Conservation (phyloP, 2,113 vertebrate species). For the Colinus virginianus region DNA sequence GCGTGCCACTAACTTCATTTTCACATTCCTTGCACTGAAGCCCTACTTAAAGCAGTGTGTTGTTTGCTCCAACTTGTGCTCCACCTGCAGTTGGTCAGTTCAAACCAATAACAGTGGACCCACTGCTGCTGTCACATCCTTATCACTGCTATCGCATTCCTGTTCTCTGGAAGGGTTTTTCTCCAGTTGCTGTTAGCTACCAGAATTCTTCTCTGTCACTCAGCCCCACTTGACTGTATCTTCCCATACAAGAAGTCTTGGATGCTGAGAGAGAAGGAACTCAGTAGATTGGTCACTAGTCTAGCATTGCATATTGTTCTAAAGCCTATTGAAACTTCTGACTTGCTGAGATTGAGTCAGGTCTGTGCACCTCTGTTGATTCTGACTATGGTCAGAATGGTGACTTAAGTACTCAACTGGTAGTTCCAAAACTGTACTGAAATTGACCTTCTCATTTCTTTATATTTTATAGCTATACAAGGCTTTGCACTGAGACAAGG, state of each 20-base stretch:
- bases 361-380: neutral
- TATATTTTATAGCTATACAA: neutral
- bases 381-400: neutral
- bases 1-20: fast-evolving
- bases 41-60: fast-evolving
- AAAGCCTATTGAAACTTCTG: neutral
- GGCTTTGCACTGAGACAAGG: neutral
- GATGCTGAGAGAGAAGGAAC: neutral
- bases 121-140: neutral
- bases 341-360: neutral
- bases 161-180: neutral
- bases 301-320: neutral
- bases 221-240: neutral
- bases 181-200: neutral
- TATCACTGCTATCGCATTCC: neutral
- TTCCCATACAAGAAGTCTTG: neutral
- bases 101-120: fast-evolving
- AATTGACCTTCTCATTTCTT: neutral
- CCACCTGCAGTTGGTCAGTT: neutral
- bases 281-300: neutral
- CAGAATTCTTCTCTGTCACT: neutral
- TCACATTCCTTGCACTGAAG: fast-evolving
- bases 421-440: neutral
- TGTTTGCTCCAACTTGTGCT: fast-evolving
- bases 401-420: neutral